These are phyloP conservation scores for Dasyornis broadbenti DNA, from an alignment of 2,113 vertebrate species.

Conservation along the genomic window DNA sequence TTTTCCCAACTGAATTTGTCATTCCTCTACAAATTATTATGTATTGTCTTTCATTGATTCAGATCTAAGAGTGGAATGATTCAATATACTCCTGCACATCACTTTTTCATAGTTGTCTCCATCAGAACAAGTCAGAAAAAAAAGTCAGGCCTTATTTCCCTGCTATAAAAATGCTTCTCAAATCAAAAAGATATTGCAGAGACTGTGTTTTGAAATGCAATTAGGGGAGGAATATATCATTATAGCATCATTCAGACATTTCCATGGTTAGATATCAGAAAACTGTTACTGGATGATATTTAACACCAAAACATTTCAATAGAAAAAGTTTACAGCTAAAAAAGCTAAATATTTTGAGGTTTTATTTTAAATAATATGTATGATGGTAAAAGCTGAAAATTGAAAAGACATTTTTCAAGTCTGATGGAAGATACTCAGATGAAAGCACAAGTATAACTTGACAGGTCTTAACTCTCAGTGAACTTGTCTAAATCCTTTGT, in stretches of 20 bases:
- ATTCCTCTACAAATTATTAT: neutral
- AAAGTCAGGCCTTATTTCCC: neutral
- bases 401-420: neutral
- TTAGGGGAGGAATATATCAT: neutral
- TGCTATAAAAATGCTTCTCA: neutral
- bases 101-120: neutral
- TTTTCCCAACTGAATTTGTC: neutral
- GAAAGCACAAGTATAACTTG: neutral
- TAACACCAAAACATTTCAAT: neutral
- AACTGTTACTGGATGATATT: neutral
- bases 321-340: neutral
- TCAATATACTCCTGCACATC: neutral
- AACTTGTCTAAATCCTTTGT: neutral
- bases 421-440: neutral
- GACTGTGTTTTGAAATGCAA: neutral
- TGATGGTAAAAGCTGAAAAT: neutral
- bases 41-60: neutral
- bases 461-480: neutral
- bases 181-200: neutral
- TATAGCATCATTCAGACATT: neutral
- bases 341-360: neutral
- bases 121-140: neutral
- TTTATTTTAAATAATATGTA: neutral
- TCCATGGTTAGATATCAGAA: neutral
- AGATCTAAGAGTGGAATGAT: neutral